phyloP scores from a whole-genome alignment of 2,797 vertebrate species.

The Acipenser ruthenus region DNA sequence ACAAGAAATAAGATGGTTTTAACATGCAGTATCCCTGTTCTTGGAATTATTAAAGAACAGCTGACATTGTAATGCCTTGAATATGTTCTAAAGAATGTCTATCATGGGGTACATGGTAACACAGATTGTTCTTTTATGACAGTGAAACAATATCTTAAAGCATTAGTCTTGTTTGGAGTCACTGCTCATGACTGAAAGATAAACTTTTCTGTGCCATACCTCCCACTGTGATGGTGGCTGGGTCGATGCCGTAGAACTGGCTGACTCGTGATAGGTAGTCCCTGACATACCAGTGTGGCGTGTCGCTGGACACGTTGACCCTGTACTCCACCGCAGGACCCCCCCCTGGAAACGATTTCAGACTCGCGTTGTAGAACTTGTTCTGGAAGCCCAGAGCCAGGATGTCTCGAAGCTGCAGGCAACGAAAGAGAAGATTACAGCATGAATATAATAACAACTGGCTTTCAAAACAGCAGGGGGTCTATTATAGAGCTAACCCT shows the following conservation, averaged over 20 bases:
- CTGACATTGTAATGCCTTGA: too few species aligned
- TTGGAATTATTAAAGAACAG: too few species aligned
- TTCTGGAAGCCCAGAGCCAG: constrained; percentile 61
- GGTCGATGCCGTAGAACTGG: constrained; percentile 40
- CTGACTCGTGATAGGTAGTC: constrained; percentile 61
- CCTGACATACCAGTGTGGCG: constrained; percentile 69
- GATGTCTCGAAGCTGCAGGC: constrained; percentile 48
- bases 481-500: too few species aligned
- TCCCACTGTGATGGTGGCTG: constrained; percentile 38
- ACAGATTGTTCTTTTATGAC: too few species aligned
- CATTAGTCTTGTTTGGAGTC: too few species aligned
- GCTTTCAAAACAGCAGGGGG: too few species aligned
- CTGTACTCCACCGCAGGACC: constrained; percentile 43
- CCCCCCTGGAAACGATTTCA: constrained; percentile 14
- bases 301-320: constrained; percentile 69
- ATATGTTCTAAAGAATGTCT: too few species aligned
- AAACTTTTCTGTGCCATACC: constrained; percentile 40
- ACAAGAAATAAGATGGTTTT: background rate
- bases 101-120: too few species aligned
- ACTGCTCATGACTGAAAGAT: too few species aligned
- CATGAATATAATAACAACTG: too few species aligned
- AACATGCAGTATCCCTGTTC: too few species aligned
- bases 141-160: too few species aligned
- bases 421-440: background rate
- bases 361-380: constrained; percentile 62